phyloP scores from a whole-genome alignment of 2,797 vertebrate genomes.

The Rhinophrynus dorsalis region DNA sequence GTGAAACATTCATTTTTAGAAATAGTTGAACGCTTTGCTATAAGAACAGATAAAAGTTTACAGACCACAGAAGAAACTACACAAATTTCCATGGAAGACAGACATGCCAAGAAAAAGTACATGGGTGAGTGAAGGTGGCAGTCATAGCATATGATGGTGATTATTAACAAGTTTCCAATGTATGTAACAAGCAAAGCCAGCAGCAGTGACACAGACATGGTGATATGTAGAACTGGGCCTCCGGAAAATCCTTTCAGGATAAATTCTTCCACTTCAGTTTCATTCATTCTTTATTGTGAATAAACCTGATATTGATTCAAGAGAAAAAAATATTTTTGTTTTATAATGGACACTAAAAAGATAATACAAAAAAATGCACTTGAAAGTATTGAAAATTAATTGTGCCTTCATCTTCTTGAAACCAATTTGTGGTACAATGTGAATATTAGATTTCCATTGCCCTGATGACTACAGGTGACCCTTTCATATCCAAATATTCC shows the following conservation, averaged over 20 bases:
- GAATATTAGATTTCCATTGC: too few species aligned
- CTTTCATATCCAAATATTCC: too few species aligned
- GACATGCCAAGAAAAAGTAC: conserved; percentile 18
- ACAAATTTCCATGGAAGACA: conserved; percentile 53
- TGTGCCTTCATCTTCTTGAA: too few species aligned
- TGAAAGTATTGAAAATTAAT: too few species aligned
- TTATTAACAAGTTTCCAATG: conserved; percentile 45
- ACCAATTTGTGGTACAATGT: too few species aligned
- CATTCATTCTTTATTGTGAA: too few species aligned
- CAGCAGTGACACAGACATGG: conserved; percentile 50
- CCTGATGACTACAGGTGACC: too few species aligned
- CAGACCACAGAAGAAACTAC: neutral
- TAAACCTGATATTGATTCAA: too few species aligned
- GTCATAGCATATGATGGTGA: conserved; percentile 46
- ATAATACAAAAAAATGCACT: too few species aligned
- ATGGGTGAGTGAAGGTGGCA: conserved; percentile 50
- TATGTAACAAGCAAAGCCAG: conserved; percentile 46
- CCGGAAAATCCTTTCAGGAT: conserved; percentile 52
- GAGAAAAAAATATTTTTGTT: too few species aligned
- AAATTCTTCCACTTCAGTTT: conserved; percentile 25
- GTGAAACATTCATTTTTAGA: neutral
- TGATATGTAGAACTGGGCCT: conserved; percentile 36
- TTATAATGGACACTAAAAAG: too few species aligned
- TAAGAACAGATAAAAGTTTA: too few species aligned
- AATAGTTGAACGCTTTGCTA: neutral